Evolutionary conservation across 2,888 invertebrate species (phyloP).

Genomic region (Zygaena filipendulae): DNA sequence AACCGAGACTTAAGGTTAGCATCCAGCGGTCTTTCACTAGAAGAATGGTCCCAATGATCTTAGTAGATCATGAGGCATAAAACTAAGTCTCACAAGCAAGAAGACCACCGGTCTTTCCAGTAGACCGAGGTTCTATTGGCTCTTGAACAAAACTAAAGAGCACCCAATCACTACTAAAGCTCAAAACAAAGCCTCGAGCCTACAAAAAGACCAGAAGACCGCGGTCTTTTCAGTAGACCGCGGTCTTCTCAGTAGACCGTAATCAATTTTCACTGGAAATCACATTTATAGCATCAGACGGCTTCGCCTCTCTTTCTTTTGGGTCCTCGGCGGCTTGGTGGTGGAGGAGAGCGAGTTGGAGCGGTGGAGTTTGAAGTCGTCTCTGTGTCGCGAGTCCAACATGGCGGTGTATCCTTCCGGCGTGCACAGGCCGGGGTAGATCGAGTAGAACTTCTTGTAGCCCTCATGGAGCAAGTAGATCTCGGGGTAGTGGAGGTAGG

Average conservation of each 20-base stretch:
- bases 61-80: too few relatives aligned
- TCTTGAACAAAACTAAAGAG: too few relatives aligned
- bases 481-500: conserved; percentile 89
- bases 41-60: too few relatives aligned
- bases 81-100: too few relatives aligned
- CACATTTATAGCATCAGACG: conserved; percentile 16
- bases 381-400: conserved; percentile 82
- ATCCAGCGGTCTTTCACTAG: too few relatives aligned
- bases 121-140: too few relatives aligned
- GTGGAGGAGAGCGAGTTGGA: too few relatives aligned
- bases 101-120: conserved; percentile 12
- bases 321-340: too few relatives aligned
- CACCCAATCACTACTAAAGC: too few relatives aligned
- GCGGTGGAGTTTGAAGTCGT: conserved; percentile 78
- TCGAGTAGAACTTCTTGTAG: conserved; percentile 74
- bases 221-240: too few relatives aligned
- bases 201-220: conserved; percentile 11
- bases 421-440: conserved; percentile 73
- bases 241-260: too few relatives aligned
- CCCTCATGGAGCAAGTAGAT: conserved; percentile 89
- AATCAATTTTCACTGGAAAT: conserved; percentile 14
- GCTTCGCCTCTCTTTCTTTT: conserved; percentile 18
- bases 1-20: too few relatives aligned
- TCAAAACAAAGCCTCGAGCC: conserved; percentile 7
- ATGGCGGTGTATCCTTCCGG: conserved; percentile 83